These are phyloP conservation scores for Drosophila burlai DNA, from an alignment of 1,140 invertebrate genomes.

Conservation along the genomic window DNA sequence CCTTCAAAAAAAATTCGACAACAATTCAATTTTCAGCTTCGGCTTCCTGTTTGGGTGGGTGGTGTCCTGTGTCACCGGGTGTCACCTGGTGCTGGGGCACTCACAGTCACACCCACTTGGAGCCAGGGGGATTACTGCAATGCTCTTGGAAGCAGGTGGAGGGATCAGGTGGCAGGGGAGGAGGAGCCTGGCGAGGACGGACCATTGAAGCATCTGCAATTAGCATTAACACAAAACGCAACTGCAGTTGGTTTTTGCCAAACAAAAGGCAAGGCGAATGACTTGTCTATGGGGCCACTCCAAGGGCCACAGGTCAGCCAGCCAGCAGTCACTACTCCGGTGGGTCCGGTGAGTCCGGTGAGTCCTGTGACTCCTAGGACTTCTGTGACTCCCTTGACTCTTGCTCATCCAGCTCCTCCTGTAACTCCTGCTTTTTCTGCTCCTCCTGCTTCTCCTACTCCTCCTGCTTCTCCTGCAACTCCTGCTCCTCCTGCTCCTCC, in stretches of 20 bases:
- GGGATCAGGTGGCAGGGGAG: neutral
- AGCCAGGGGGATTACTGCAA: conserved; percentile 1
- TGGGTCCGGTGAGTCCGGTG: neutral
- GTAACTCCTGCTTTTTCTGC: neutral
- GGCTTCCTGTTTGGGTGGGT: conserved; percentile 2
- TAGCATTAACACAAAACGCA: conserved; percentile 65
- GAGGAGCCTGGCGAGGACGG: neutral
- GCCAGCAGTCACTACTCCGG: neutral
- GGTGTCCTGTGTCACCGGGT: conserved; percentile 7
- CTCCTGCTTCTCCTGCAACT: neutral
- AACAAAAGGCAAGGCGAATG: conserved; percentile 70
- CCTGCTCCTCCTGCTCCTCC: neutral
- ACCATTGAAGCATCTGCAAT: conserved; percentile 44
- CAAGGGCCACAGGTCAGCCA: conserved; percentile 10
- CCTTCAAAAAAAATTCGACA: conserved; percentile 47
- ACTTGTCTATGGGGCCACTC: conserved; percentile 74
- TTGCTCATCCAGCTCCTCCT: neutral
- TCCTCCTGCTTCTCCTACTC: neutral
- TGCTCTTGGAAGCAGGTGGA: conserved; percentile 35
- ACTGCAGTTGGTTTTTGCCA: conserved; percentile 67
- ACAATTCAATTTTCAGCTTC: conserved; percentile 44
- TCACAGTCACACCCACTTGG: neutral
- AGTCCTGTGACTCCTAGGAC: neutral
- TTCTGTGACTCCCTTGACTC: neutral
- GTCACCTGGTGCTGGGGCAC: neutral